These are phyloP conservation scores for Torymus aiolomorphi DNA, from an alignment of 2,888 invertebrate species.

Conservation along the genomic window DNA sequence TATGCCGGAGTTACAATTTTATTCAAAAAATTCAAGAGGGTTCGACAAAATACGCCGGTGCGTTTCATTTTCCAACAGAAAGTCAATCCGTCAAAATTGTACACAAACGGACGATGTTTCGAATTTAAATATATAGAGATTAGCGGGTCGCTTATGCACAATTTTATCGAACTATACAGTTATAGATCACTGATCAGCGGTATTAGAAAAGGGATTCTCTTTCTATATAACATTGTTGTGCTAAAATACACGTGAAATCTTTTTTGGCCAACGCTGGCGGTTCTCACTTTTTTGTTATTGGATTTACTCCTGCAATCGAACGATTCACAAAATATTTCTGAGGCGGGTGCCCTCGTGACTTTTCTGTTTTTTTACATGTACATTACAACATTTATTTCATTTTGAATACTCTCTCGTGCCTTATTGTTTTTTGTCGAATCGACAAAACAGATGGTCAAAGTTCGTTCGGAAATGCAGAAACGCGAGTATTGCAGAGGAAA, in stretches of 20 bases:
- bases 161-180: background rate
- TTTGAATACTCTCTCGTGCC: background rate
- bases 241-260: conserved; percentile 23
- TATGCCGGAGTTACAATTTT: background rate
- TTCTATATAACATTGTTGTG: conserved; percentile 5
- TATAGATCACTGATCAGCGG: background rate
- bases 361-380: conserved; percentile 2
- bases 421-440: conserved; percentile 16
- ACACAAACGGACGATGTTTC: background rate
- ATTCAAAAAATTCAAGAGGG: conserved; percentile 6
- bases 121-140: background rate
- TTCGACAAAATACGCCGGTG: background rate
- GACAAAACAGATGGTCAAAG: conserved; percentile 25
- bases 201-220: conserved; percentile 6
- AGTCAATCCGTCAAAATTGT: background rate
- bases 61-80: too few relatives aligned
- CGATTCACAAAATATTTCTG: conserved; percentile 34
- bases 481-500: conserved; percentile 45
- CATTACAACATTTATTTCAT: conserved; percentile 18
- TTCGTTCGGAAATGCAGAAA: conserved; percentile 16
- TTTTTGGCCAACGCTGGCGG: background rate
- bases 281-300: background rate
- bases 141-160: background rate
- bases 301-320: conserved; percentile 3
- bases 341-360: background rate